Conservation (phyloP, 2,113 vertebrate species). For the Perca flavescens region DNA sequence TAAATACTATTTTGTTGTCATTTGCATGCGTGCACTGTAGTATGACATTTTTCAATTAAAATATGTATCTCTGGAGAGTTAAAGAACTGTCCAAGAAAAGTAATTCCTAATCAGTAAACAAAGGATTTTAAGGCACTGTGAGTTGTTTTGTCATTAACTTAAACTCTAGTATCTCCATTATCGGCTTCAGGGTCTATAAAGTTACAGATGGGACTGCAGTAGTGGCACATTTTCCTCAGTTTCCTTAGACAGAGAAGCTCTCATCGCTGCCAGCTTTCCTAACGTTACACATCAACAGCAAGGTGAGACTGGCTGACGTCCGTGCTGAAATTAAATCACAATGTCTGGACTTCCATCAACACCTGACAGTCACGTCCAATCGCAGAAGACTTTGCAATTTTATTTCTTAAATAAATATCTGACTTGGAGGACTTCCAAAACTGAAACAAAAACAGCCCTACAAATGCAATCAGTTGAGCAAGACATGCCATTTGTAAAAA, state of each 20-base stretch:
- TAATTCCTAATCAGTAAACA: background rate
- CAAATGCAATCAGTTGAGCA: background rate
- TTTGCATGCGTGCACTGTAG: background rate
- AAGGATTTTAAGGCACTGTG: background rate
- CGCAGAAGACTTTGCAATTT: background rate
- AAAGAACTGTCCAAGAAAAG: background rate
- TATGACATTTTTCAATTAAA: background rate
- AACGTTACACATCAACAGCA: conserved; percentile 68
- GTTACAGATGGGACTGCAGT: conserved; percentile 13
- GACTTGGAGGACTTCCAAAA: conserved; percentile 1
- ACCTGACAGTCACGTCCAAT: conserved; percentile 10
- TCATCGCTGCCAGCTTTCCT: conserved; percentile 68
- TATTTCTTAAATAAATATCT: background rate
- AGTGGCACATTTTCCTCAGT: conserved; percentile 28
- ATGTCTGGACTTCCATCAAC: conserved; percentile 36
- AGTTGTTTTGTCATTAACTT: background rate
- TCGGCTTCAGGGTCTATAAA: background rate
- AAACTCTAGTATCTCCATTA: conserved; percentile 1
- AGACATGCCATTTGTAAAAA: background rate
- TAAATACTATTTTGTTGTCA: background rate
- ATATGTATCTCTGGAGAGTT: background rate
- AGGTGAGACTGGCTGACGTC: conserved; percentile 39
- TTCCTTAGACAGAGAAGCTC: conserved; percentile 47
- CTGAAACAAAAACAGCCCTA: background rate
- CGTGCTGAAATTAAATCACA: conserved; percentile 36